Conservation (phyloP, 1,140 invertebrate species). For the Tribolium madens region DNA sequence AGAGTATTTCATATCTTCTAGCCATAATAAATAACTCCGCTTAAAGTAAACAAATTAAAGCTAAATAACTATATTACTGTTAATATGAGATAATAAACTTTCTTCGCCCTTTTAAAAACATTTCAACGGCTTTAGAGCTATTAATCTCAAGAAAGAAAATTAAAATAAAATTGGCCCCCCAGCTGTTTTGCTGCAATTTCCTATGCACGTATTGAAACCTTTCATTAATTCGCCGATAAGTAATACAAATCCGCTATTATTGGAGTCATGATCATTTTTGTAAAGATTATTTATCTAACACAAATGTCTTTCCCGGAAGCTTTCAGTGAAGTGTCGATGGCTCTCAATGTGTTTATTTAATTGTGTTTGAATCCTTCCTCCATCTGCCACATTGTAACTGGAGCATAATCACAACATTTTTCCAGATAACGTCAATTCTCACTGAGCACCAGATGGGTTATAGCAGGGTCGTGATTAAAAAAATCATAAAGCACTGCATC, state of each 20-base stretch:
- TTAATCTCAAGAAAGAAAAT: neutral
- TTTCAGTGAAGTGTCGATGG: neutral
- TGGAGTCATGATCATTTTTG: neutral
- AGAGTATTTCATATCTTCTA: too few relatives aligned
- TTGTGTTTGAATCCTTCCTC: neutral
- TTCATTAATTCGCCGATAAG: neutral
- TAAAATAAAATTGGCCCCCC: neutral
- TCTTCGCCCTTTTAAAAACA: neutral
- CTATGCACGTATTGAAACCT: neutral
- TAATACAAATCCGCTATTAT: neutral
- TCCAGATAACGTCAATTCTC: constrained; percentile 9
- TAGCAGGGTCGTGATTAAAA: constrained; percentile 4
- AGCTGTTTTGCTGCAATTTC: neutral
- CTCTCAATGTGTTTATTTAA: constrained; percentile 6
- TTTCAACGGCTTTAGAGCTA: neutral
- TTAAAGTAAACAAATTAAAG: too few relatives aligned
- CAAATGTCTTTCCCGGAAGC: neutral
- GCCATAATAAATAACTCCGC: too few relatives aligned
- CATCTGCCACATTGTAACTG: constrained; percentile 34
- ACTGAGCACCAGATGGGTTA: constrained; percentile 15
- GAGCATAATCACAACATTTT: constrained; percentile 41
- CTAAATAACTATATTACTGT: too few relatives aligned
- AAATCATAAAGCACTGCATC: constrained; percentile 37
- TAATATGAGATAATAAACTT: neutral
- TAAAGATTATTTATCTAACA: neutral